A percentile compares a stretch with the other conserved stretches of the same genome.
phyloP scores from a whole-genome alignment of 2,797 vertebrate genomes.

The Intellagama lesueurii region DNA sequence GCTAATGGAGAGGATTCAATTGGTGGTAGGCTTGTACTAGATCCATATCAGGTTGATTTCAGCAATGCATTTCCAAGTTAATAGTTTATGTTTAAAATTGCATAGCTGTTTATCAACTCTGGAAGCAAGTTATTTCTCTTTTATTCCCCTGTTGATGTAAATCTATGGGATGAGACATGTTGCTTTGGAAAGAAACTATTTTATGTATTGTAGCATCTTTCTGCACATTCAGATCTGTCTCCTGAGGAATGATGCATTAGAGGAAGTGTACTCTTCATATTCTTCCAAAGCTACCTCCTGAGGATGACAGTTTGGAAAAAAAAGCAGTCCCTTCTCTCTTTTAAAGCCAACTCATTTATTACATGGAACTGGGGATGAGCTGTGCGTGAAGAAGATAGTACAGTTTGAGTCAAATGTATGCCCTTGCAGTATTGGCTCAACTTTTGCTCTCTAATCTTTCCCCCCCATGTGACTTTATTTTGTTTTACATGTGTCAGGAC shows the following conservation, averaged over 20 bases:
- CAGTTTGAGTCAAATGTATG: neutral
- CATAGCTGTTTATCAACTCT: rapidly evolving
- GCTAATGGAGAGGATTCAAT: neutral
- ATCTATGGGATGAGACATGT: neutral
- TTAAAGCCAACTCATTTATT: constrained; percentile 13
- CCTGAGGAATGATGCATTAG: neutral
- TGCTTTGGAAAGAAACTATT: neutral
- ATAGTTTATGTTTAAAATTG: neutral
- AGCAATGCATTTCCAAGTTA: neutral
- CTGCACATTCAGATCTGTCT: neutral
- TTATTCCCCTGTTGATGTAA: constrained; percentile 15
- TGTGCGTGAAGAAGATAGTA: neutral
- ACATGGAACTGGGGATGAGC: neutral
- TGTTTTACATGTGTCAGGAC: neutral
- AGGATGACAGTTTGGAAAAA: neutral
- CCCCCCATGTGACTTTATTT: neutral
- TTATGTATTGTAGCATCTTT: neutral
- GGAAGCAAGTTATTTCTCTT: neutral
- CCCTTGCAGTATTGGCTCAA: neutral
- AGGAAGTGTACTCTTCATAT: neutral
- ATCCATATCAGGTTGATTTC: constrained; percentile 28
- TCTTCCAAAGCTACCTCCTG: neutral
- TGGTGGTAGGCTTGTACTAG: neutral
- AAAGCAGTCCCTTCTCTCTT: neutral
- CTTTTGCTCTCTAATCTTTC: neutral